Conservation (phyloP, 1,140 invertebrate species). For the Trinorchestia longiramus region DNA sequence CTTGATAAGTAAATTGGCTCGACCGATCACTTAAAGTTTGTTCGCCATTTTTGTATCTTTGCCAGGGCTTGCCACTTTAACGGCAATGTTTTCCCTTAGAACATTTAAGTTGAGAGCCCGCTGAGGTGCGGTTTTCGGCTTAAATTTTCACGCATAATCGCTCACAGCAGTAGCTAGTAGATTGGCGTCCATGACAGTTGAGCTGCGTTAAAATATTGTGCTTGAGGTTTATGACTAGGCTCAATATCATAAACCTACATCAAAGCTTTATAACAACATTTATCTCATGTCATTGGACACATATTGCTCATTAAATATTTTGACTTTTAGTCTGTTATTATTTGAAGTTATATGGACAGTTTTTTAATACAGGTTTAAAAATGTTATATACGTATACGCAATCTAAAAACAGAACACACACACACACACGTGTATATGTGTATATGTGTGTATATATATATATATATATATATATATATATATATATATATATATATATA, state of each 20-base stretch:
- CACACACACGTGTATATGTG: no score
- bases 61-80: neutral
- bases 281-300: no score
- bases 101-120: neutral
- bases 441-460: no score
- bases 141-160: neutral
- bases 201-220: neutral
- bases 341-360: no score
- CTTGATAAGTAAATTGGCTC: conserved; percentile 27
- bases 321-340: no score
- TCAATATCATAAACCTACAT: no score
- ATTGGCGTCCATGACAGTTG: neutral
- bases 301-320: no score
- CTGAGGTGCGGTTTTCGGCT: neutral
- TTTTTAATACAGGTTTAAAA: no score
- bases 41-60: neutral
- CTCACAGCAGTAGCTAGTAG: neutral
- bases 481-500: no score
- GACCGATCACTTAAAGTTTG: conserved; percentile 11
- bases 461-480: no score
- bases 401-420: no score
- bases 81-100: neutral
- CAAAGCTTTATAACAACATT: neutral
- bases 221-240: neutral
- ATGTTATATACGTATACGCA: no score